These are phyloP conservation scores for Spilarctia lutea DNA, from an alignment of 2,888 invertebrate genomes.

Conservation along the genomic window DNA sequence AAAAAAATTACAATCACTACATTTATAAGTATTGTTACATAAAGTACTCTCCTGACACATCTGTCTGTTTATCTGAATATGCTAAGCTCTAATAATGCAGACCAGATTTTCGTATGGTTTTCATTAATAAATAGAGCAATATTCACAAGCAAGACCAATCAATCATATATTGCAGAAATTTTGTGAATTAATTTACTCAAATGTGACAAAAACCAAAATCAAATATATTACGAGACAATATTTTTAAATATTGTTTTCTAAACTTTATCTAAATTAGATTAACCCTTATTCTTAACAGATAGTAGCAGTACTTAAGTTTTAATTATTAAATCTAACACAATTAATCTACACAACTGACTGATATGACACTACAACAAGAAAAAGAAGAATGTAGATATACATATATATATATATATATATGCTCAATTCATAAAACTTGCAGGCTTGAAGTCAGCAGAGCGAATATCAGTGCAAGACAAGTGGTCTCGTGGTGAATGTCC, in stretches of 20 bases:
- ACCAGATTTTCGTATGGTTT: not conserved
- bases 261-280: too few species aligned
- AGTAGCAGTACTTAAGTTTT: too few species aligned
- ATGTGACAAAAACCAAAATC: too few species aligned
- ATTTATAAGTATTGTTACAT: not conserved
- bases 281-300: too few species aligned
- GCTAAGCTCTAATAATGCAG: not conserved
- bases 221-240: too few species aligned
- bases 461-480: slow-evolving; percentile 93
- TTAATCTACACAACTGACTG: not conserved
- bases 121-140: not conserved
- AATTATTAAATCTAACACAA: too few species aligned
- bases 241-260: too few species aligned
- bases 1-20: not conserved
- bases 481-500: slow-evolving; percentile 97
- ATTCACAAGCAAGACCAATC: not conserved
- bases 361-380: too few species aligned
- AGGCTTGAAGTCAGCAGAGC: slow-evolving; percentile 91
- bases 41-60: not conserved
- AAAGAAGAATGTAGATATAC: not conserved
- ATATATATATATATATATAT: too few species aligned
- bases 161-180: not conserved
- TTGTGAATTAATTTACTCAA: not conserved
- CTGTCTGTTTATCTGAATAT: not conserved
- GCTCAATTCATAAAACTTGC: slow-evolving; percentile 7